Conservation (phyloP, 1,140 invertebrate genomes). For the Euglossa dilemma region DNA sequence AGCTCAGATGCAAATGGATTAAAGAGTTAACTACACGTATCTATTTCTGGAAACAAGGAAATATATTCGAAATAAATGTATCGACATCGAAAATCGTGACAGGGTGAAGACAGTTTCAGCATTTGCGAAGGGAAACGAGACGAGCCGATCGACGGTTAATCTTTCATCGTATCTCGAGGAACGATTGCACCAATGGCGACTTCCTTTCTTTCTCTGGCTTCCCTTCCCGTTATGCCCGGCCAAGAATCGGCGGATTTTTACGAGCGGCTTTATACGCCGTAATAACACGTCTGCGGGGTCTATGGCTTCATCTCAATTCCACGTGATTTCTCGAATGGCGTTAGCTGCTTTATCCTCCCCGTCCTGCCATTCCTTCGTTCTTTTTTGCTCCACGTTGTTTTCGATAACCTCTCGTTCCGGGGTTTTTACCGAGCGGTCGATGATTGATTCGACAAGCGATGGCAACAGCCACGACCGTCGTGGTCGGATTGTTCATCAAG, state of each 20-base stretch:
- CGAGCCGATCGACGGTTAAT: slow-evolving; percentile 28
- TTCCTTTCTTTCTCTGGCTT: neutral
- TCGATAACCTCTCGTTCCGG: neutral
- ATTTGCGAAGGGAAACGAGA: too few species aligned
- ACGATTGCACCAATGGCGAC: neutral
- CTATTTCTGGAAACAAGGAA: too few species aligned
- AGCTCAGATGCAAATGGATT: too few species aligned
- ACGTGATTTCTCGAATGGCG: neutral
- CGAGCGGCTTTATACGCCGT: slow-evolving; percentile 1
- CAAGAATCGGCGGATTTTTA: slow-evolving; percentile 5
- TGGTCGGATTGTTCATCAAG: neutral
- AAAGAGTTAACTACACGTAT: too few species aligned
- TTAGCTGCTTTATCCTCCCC: too few species aligned
- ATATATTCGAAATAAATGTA: too few species aligned
- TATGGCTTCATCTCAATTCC: slow-evolving; percentile 6
- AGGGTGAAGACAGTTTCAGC: too few species aligned
- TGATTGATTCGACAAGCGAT: neutral
- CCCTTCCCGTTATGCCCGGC: neutral
- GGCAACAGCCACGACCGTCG: neutral
- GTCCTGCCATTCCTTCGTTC: too few species aligned
- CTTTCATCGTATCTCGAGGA: neutral
- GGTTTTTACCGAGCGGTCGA: neutral
- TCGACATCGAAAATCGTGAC: too few species aligned
- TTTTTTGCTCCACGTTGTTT: neutral
- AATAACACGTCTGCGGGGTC: neutral